Evolutionary conservation across 1,140 invertebrate genomes (phyloP), one percentile per base, ranked within the genome.

Genomic region (Papilio machaon): DNA sequence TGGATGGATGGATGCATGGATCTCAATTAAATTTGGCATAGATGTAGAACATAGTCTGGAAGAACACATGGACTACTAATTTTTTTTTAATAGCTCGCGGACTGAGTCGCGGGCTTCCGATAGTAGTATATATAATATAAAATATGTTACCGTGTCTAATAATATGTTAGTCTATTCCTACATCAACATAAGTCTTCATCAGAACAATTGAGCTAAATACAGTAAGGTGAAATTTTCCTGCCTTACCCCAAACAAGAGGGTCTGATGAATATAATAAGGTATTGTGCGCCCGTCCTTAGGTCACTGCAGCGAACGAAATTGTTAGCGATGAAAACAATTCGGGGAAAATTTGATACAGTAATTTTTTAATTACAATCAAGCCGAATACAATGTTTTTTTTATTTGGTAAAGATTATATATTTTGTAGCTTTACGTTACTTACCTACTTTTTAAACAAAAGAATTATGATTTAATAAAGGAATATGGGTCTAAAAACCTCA

Each of bases 251-350:
- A 91, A 92, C 91, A 92, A 93, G 92, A 88, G 91, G 75, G 82
- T 30, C 85, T 93, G 91, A 93, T 92, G 92, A 93, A 84, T 84
- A 79, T 79, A 64, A 79, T 67, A 85, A 81, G 49, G 83, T 70
- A 91, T 92, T 93, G 92, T 92, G 85, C 83, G n/a, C 83, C 81
- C 73, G 82, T 89, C 89, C 90, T 90, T 89, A 89, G 90, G 90
- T 91, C 88, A 91, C 86, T 88, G 83, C 80, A 82, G 38, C n/a
- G 58, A 54, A 78, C 76, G 38, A 78, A 78, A 74, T 60, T 78
- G 76, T 58, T 19, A 78, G 76, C 76, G 35, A 17, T 35, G 46
- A 38, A 64, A 78, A 78, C 76, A 78, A 78, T 78, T 58, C 30
- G 23, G 52, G 11, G 23, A 58, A 64, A 64, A 64, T 64, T 64